Base-by-base conservation (phyloP, 1,140 invertebrate species). In the Sycobia sp. region DNA sequence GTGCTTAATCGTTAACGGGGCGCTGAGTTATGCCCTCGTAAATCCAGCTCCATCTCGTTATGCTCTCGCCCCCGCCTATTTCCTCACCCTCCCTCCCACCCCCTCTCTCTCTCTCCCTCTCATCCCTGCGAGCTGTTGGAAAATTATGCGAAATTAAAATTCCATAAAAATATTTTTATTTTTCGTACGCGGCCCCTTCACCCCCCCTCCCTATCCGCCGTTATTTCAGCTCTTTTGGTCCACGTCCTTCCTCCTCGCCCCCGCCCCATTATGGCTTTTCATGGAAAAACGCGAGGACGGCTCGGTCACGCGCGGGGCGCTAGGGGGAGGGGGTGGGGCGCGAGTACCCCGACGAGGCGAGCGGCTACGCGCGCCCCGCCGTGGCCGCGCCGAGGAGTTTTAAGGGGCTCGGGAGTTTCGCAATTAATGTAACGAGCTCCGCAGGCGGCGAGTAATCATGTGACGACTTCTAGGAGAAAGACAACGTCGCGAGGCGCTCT, bases 371-470 rank as follows among this genome's bases (percentile, higher is more conserved):
- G n/a, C n/a, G n/a, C n/a, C n/a, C n/a, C n/a, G n/a, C n/a, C n/a
- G n/a, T n/a, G n/a, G n/a, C 44, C 44, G 27, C 27, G 32, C 13
- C 49, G 36, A 38, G 29, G 32, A 54, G 46, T 34, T 59, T 43
- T 55, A 39, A 57, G 63, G 41, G 41, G 27, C 56, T 57, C 38
- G 47, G n/a, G 32, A 57, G 54, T 66, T 54, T 62, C 55, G 61
- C 55, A 53, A 57, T 56, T 59, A 62, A 39, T 67, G 55, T 53
- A 67, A 67, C 65, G 65, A 66, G 65, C 54, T 67, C 22, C 23
- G 23, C 18, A 36, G 34, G 11, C 50, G 59, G 29, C 22, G 39
- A 61, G 50, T 54, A 61, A 59, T 59, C 46, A 50, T 50, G 57
- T 51, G 50, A 41, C 57, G 39, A 9, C 23, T 10, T 49, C 23